Base-by-base conservation (phyloP, 2,113 vertebrate species). In the Chroicocephalus ridibundus region DNA sequence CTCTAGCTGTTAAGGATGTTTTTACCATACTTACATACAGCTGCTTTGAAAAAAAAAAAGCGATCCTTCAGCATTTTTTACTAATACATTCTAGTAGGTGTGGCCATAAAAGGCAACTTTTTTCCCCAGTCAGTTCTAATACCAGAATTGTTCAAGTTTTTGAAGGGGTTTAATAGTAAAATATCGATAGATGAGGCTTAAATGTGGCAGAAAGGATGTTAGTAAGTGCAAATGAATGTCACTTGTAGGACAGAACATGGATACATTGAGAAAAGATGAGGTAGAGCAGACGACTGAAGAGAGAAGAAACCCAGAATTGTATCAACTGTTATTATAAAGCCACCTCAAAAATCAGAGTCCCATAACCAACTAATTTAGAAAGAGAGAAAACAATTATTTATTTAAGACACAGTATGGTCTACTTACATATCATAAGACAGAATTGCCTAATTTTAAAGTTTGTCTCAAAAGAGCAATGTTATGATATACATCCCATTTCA, bases 361-460 rank as follows among this genome's bases (percentile, higher is more conserved):
- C 95, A 84, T 97, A 96, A 98, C 82, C 97, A 97, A 91, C 94
- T 96, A 95, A 94, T 96, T 96, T 96, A 97, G 93, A 97, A 97
- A 97, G 95, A 97, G 94, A 97, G 96, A 98, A 97, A 97, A 97
- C 95, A 98, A 95, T 82, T 96, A 97, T 98, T 98, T 97, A 97
- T 97, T 98, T 97, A 97, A 97, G 97, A 97, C 97, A 97, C 96
- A 97, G 96, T 97, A 97, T 97, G 97, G 97, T 97, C 97, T 97
- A 97, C 97, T 97, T 97, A 97, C 97, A 97, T 96, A 97, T 97
- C 92, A 96, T 96, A 97, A 95, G 97, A 97, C 96, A 97, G 91
- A 97, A 96, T 93, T 97, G 97, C 97, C 97, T 97, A 97, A 95
- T 94, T 95, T 96, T 97, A 82, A 96, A 93, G 88, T 97, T 97